A percentile compares a stretch with the other conserved stretches of the same genome.
These are phyloP conservation scores for Semnornis frantzii DNA, from an alignment of 2,113 vertebrate genomes.

Conservation along the genomic window DNA sequence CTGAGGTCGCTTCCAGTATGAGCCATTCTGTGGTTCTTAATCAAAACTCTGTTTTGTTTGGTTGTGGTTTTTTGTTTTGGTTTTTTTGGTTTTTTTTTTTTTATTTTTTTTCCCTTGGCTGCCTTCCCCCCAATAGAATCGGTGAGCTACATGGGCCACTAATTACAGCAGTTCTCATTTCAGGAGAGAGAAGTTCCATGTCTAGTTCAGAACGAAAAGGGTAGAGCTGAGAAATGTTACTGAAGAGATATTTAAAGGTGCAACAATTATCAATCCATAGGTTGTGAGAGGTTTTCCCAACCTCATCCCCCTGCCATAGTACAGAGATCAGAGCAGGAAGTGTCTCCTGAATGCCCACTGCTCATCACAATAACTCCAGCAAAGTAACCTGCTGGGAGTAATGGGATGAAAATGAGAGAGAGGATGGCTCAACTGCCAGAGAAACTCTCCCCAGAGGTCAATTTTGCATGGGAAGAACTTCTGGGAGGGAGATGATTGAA, in stretches of 20 bases:
- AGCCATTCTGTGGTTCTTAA: no score
- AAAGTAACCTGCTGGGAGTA: constrained; percentile 1
- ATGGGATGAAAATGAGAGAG: constrained; percentile 9
- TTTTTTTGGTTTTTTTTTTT: not conserved
- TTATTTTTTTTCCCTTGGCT: not conserved
- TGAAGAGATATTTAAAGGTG: not conserved
- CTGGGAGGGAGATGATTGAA: not conserved
- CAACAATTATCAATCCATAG: not conserved
- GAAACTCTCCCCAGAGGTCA: not conserved
- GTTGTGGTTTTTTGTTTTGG: no score
- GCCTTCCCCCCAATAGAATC: not conserved
- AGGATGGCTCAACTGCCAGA: not conserved
- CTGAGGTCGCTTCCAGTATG: no score
- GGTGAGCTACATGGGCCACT: not conserved
- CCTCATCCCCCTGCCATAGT: not conserved
- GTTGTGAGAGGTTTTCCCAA: not conserved
- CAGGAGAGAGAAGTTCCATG: not conserved
- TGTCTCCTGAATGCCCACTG: not conserved
- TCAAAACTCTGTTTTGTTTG: no score
- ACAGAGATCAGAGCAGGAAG: not conserved
- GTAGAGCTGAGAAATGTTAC: not conserved
- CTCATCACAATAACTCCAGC: not conserved
- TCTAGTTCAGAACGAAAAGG: not conserved
- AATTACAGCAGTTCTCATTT: not conserved
- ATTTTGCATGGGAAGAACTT: not conserved